Evolutionary conservation across 2,797 vertebrate species (phyloP), one percentile per base, ranked within the genome.

Genomic region (Moxostoma hubbsi): DNA sequence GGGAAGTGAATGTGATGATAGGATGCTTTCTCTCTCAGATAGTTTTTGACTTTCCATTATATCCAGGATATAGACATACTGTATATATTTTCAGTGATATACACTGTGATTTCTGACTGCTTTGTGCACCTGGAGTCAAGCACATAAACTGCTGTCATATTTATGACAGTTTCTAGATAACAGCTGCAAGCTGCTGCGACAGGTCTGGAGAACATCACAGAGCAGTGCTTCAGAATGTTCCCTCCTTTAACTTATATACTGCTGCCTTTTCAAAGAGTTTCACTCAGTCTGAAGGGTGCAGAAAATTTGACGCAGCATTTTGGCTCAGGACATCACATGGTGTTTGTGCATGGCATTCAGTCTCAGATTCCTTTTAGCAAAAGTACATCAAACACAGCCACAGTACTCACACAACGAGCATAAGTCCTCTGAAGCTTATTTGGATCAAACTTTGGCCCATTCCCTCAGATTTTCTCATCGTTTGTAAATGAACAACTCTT

Each of bases 251-350:
- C 43, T 58, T n/a, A 49, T 64, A 49, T 59, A 7, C 9, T 15
- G 18, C n/a, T 51, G 53, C 9, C 24, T n/a, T 46, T 53, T 67
- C 9, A 1, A 55, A 67, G 18, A 6, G 7, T 47, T 58, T 15
- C 49, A 18, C 24, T 24, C 18, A 67, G 49, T 43, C 55, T 73
- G 68, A 74, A 55, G 73, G 59, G 36, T 53, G 49, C 65, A 57
- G 36, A 24, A 47, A 46, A 68, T 59, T n/a, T 49, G 11, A 12
- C n/a, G n/a, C 43, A 24, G 24, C 43, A 10, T 59, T 67, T 72
- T 65, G 61, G 16, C 49, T 63, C 6, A 70, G 9, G 36, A 15
- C 57, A 45, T 46, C 67, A 11, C 49, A 67, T 62, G 47, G 6
- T 57, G 53, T 43, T 77, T 59, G 54, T 58, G 36, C n/a, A 15